Evolutionary conservation across 92 coral and sea anemone species (phyloP).

Genomic region (Parazoanthus darwini): DNA sequence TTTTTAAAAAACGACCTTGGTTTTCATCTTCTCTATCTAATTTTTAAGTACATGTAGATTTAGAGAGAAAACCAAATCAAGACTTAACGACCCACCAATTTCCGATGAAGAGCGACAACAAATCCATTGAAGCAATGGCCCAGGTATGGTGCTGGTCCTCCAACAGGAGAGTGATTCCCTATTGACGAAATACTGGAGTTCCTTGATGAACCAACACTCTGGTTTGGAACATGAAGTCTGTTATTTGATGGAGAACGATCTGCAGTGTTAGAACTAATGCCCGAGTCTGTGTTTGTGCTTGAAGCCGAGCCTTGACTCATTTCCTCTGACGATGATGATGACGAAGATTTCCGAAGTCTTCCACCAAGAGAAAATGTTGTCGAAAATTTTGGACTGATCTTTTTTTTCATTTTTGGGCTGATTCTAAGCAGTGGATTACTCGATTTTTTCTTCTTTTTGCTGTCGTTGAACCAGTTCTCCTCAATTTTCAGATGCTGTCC

Average conservation of each 20-base stretch:
- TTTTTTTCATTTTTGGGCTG: constrained; percentile 67
- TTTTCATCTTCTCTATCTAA: too few relatives aligned
- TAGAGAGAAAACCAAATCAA: too few relatives aligned
- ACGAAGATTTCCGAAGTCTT: constrained; percentile 66
- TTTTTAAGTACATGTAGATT: too few relatives aligned
- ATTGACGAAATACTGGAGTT: constrained; percentile 67
- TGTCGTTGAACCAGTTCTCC: constrained; percentile 86
- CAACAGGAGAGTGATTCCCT: constrained; percentile 52
- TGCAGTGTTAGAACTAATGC: constrained; percentile 67
- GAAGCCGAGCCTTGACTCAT: constrained; percentile 62
- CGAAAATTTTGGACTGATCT: constrained; percentile 60
- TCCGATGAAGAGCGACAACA: constrained; percentile 92
- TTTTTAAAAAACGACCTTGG: too few relatives aligned
- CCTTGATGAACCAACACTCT: constrained; percentile 50
- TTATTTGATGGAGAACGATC: constrained; percentile 54
- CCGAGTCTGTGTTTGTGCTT: constrained; percentile 68
- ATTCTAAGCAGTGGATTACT: constrained; percentile 55
- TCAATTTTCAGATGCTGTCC: constrained; percentile 61
- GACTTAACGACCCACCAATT: constrained; percentile 67
- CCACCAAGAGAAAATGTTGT: constrained; percentile 56
- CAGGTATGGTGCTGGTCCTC: constrained; percentile 66
- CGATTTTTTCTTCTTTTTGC: constrained; percentile 52
- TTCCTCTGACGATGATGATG: constrained; percentile 74
- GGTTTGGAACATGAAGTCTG: constrained; percentile 55
- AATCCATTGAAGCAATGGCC: constrained; percentile 78